phyloP scores from a whole-genome alignment of 92 coral and sea anemone species.

The Zoanthus sansibaricus region DNA sequence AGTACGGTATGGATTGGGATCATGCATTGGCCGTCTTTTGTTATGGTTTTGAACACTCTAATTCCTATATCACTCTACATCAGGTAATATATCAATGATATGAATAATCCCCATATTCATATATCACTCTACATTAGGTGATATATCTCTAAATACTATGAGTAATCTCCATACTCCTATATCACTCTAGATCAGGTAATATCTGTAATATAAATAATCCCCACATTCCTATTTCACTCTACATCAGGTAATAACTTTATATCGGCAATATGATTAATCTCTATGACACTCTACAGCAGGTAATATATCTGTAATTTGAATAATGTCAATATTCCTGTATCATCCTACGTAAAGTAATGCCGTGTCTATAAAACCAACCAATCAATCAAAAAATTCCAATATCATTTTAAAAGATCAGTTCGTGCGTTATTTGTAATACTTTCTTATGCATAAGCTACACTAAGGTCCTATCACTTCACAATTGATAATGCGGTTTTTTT shows the following conservation, averaged over 20 bases:
- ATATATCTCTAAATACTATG: not conserved
- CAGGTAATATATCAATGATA: slow-evolving; percentile 63
- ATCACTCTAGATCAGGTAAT: too few species aligned
- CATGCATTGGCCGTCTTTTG: slow-evolving; percentile 94
- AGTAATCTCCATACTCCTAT: not conserved
- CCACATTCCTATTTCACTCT: not conserved
- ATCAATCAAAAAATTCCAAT: not conserved
- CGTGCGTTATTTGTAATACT: too few species aligned
- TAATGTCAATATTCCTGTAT: too few species aligned
- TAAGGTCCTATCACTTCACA: too few species aligned
- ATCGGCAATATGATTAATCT: too few species aligned
- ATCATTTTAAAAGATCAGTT: too few species aligned
- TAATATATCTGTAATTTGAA: too few species aligned
- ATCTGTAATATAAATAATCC: not conserved
- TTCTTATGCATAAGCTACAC: too few species aligned
- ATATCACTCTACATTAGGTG: not conserved
- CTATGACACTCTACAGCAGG: too few species aligned
- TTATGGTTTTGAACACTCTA: slow-evolving; percentile 96
- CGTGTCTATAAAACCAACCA: not conserved
- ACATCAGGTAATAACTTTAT: not conserved
- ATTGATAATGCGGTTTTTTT: too few species aligned
- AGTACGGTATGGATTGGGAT: slow-evolving; percentile 86
- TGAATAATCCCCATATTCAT: not conserved
- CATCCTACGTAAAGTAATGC: not conserved
- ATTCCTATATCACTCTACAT: slow-evolving; percentile 97